Evolutionary conservation across 2,113 vertebrate genomes (phyloP).

Genomic region (Gymnobelideus leadbeateri): DNA sequence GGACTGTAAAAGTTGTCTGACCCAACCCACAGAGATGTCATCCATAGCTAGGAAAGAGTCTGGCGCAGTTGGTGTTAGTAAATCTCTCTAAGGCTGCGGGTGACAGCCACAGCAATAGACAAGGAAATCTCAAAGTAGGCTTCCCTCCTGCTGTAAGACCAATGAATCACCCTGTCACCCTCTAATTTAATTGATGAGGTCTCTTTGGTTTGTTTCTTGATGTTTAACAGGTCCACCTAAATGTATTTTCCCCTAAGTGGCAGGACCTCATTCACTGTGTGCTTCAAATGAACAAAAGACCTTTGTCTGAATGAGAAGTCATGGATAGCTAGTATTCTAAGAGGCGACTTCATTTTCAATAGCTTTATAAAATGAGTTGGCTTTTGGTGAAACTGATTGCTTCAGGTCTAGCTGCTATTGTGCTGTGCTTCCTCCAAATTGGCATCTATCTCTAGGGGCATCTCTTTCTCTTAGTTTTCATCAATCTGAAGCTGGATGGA

Average conservation of each 20-base stretch:
- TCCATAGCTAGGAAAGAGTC: slow-evolving; percentile 7
- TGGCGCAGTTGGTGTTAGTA: background rate
- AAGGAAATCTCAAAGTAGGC: background rate
- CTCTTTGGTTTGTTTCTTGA: slow-evolving; percentile 51
- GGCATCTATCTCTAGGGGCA: slow-evolving; percentile 27
- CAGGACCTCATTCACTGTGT: slow-evolving; percentile 62
- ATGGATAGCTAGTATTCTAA: slow-evolving; percentile 15
- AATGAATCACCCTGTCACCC: background rate
- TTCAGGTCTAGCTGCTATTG: slow-evolving; percentile 50
- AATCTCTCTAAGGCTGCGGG: background rate
- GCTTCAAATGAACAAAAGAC: slow-evolving; percentile 36
- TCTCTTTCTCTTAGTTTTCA: slow-evolving; percentile 57
- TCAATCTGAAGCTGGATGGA: slow-evolving; percentile 67
- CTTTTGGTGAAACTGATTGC: slow-evolving; percentile 60
- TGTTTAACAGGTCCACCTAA: slow-evolving; percentile 32
- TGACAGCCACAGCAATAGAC: background rate
- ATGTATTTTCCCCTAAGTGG: slow-evolving; percentile 57
- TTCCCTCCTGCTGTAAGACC: background rate
- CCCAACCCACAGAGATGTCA: background rate
- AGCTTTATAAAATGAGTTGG: slow-evolving; percentile 53
- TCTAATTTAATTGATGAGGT: slow-evolving; percentile 56
- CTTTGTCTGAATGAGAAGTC: slow-evolving; percentile 51
- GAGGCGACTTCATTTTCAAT: slow-evolving; percentile 7
- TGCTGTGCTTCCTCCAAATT: slow-evolving; percentile 43
- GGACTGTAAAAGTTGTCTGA: background rate